Evolutionary conservation across 2,113 vertebrate species (phyloP), one percentile per base, ranked within the genome.

Genomic region (Pseudorasbora parva): DNA sequence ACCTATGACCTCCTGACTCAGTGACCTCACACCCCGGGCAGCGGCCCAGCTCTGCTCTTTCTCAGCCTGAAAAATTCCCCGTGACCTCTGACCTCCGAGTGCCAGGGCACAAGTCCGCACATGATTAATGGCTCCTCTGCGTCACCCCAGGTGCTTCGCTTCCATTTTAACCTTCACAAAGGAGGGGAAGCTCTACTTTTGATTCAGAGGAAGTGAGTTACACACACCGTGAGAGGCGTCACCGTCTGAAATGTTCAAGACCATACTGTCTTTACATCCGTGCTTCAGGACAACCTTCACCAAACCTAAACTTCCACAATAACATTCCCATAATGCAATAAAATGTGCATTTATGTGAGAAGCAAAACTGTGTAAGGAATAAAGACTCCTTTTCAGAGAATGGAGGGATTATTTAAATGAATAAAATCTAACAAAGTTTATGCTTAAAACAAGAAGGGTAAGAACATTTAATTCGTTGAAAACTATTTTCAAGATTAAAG

Each of bases 61-160:
- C 91, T 93, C 92, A 90, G 84, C 80, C 84, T 84, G 86, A 91
- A 90, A 85, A 79, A 85, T 25, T 71, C 81, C 85, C 93, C 88
- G 72, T 91, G 90, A 95, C 95, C 95, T 92, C 87, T 81, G 94
- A 96, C 94, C 96, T 92, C n/a, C 85, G 89, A 94, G 90, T 90
- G 93, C 91, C 88, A 94, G 92, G 94, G 93, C 90, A 88, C 94
- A 91, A 93, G 90, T 96, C 94, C 90, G 88, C 86, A 92, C 93
- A 93, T 97, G 96, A 97, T 97, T 97, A 96, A 97, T 95, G 95
- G 94, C 93, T 91, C 89, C 91, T 92, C 91, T 90, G 94, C 92
- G 92, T 92, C 80, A 85, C 86, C 94, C 90, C 91, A 93, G 92
- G 94, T 90, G 64, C 82, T 93, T 94, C 90, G 94, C 94, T 95